Conservation (phyloP, 1,140 invertebrate species). For the Carcinoscorpius rotundicauda region DNA sequence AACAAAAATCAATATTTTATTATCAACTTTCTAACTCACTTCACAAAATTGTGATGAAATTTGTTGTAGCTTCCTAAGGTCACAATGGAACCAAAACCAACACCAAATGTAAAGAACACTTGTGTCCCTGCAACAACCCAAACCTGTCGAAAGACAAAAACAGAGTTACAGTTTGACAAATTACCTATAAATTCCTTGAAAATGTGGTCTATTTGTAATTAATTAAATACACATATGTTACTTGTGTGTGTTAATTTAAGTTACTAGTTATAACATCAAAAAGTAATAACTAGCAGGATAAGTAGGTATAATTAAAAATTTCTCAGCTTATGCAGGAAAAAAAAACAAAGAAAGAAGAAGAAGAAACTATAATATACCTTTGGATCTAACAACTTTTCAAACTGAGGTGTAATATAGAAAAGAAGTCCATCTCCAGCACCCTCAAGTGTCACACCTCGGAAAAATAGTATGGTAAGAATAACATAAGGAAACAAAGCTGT, state of each 20-base stretch:
- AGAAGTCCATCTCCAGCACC: slow-evolving; percentile 34
- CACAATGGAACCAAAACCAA: slow-evolving; percentile 34
- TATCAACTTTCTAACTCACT: slow-evolving; percentile 19
- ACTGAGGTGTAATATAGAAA: slow-evolving; percentile 24
- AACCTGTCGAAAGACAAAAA: slow-evolving; percentile 25
- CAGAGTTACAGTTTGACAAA: no score
- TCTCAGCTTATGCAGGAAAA: no score
- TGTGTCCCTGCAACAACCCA: slow-evolving; percentile 39
- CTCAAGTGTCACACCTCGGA: slow-evolving; percentile 45
- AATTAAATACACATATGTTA: no score
- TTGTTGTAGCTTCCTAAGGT: slow-evolving; percentile 42
- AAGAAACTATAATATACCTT: slow-evolving; percentile 15
- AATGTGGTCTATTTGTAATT: no score
- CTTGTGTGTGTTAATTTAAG: no score
- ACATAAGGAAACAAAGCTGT: slow-evolving; percentile 68
- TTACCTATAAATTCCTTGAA: no score
- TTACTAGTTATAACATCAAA: no score
- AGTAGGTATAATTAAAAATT: no score
- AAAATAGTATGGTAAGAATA: slow-evolving; percentile 54
- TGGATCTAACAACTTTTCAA: slow-evolving; percentile 21
- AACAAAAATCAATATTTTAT: no score
- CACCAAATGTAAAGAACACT: slow-evolving; percentile 38
- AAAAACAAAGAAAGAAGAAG: no score
- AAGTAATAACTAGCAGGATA: no score
- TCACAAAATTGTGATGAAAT: slow-evolving; percentile 39